Conservation (phyloP, 1,140 invertebrate species). For the Microplitis mediator region DNA sequence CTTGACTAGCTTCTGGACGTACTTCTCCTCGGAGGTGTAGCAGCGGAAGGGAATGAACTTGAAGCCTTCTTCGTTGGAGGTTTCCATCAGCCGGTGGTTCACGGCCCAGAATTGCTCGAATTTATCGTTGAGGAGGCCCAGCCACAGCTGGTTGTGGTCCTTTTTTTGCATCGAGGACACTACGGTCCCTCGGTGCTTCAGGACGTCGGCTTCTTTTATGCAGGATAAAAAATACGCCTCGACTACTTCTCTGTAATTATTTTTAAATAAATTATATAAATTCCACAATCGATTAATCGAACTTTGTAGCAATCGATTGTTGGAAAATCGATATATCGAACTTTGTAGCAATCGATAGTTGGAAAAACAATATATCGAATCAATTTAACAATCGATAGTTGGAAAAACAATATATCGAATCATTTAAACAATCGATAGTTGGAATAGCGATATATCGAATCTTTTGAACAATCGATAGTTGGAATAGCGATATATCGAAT, state of each 20-base stretch:
- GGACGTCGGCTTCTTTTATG: slow-evolving; percentile 95
- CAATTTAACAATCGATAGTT: too few relatives aligned
- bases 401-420: too few relatives aligned
- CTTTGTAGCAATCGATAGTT: background rate
- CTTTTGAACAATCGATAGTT: too few relatives aligned
- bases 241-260: slow-evolving; percentile 79
- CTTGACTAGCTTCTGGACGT: slow-evolving; percentile 78
- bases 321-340: background rate
- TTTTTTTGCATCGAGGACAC: slow-evolving; percentile 96
- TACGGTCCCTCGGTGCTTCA: slow-evolving; percentile 92
- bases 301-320: too few relatives aligned
- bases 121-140: slow-evolving; percentile 93
- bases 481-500: too few relatives aligned
- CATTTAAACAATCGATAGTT: too few relatives aligned
- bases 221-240: slow-evolving; percentile 94
- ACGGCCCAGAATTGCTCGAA: slow-evolving; percentile 99
- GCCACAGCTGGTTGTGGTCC: slow-evolving; percentile 96
- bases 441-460: too few relatives aligned
- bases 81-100: slow-evolving; percentile 94
- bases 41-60: slow-evolving; percentile 92
- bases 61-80: slow-evolving; percentile 76
- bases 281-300: background rate
- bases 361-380: background rate
- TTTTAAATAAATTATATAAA: background rate
- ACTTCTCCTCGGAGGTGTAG: slow-evolving; percentile 79